phyloP scores from a whole-genome alignment of 2,888 invertebrate genomes.

The Andrena chrysosceles region DNA sequence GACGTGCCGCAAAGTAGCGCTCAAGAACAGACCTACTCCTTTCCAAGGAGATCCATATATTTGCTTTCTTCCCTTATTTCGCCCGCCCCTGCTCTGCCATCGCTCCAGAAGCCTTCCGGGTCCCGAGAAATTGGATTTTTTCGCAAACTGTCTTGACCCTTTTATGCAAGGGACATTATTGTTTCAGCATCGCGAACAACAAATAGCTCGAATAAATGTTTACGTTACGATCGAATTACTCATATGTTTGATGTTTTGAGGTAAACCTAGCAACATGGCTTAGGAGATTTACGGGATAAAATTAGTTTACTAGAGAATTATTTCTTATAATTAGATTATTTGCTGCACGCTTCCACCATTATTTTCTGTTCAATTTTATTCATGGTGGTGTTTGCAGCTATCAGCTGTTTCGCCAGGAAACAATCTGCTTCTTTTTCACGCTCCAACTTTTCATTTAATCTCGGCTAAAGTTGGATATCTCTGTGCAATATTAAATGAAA shows the following conservation, averaged over 20 bases:
- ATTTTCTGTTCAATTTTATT: too few species aligned
- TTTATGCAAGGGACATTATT: neutral
- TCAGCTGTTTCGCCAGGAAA: too few species aligned
- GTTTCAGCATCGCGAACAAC: neutral
- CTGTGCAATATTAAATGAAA: conserved; percentile 7
- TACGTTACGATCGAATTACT: neutral
- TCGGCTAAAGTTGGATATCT: neutral
- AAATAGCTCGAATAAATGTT: neutral
- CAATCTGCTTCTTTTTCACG: neutral
- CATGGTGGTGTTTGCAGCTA: too few species aligned
- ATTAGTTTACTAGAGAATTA: too few species aligned
- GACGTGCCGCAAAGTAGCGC: conserved; percentile 47
- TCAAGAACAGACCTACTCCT: conserved; percentile 33
- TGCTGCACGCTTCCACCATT: too few species aligned
- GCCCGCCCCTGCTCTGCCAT: conserved; percentile 6
- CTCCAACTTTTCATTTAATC: neutral
- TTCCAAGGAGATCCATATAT: conserved; percentile 39
- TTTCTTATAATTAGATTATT: too few species aligned
- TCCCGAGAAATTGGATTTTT: conserved; percentile 59
- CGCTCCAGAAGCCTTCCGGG: conserved; percentile 27
- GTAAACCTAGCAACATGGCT: too few species aligned
- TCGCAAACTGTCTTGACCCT: conserved; percentile 36
- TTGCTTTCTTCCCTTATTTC: conserved; percentile 33
- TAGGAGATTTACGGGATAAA: too few species aligned
- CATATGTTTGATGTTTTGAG: too few species aligned